A percentile compares a stretch with the other conserved stretches of the same genome.
phyloP scores from a whole-genome alignment of 1,140 invertebrate species.

The Augochlora pura region DNA sequence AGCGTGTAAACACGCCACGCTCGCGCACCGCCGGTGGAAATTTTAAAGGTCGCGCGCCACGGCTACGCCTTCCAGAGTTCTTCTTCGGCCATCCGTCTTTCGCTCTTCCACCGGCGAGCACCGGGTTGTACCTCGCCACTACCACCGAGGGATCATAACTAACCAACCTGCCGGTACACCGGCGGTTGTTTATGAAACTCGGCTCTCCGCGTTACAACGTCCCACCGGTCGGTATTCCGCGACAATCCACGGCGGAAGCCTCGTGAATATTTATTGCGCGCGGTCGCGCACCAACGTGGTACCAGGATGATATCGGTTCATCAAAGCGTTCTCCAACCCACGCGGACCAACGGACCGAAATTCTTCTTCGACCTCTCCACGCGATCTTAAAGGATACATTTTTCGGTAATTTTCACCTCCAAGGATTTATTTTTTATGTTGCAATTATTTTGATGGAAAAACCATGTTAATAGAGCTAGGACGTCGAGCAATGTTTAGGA shows the following conservation, averaged over 20 bases:
- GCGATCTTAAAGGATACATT: too few relatives aligned
- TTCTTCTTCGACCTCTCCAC: too few relatives aligned
- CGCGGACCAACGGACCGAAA: too few relatives aligned
- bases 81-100: conserved; percentile 66
- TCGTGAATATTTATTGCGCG: conserved; percentile 60
- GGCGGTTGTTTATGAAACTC: conserved; percentile 66
- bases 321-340: conserved; percentile 17
- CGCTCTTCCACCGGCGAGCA: conserved; percentile 22
- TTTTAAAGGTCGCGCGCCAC: conserved; percentile 72
- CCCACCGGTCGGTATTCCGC: conserved; percentile 52
- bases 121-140: conserved; percentile 33
- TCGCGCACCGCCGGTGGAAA: conserved; percentile 65
- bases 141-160: conserved; percentile 65
- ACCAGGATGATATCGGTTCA: conserved; percentile 52
- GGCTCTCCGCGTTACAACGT: conserved; percentile 33
- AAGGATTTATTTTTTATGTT: too few relatives aligned
- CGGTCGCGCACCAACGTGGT: conserved; percentile 35
- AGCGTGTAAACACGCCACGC: conserved; percentile 56
- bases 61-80: conserved; percentile 62
- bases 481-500: too few relatives aligned
- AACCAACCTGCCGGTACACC: conserved; percentile 67
- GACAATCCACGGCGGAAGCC: conserved; percentile 50
- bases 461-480: too few relatives aligned
- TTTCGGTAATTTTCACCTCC: too few relatives aligned
- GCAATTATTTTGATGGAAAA: too few relatives aligned